A percentile compares a stretch with the other conserved stretches of the same genome.
Evolutionary conservation across 2,888 invertebrate species (phyloP).

Genomic region (Saturnia japonica): DNA sequence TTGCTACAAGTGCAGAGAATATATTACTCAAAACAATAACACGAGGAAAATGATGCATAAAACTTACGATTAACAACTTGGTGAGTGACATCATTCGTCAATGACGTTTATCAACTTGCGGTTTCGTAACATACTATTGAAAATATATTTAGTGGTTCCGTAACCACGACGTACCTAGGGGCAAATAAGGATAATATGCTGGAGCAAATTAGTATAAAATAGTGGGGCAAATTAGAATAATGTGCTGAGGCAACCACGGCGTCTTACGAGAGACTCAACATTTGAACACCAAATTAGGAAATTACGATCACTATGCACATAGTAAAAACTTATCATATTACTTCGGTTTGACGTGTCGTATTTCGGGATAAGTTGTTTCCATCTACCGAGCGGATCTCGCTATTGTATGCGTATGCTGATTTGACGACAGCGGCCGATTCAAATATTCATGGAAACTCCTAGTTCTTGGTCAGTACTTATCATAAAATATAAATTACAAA

Average conservation of each 20-base stretch:
- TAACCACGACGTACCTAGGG: neutral
- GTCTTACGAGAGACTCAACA: neutral
- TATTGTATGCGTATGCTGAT: neutral
- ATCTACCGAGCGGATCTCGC: neutral
- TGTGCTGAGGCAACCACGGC: neutral
- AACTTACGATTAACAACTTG: neutral
- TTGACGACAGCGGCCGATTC: neutral
- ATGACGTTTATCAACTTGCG: neutral
- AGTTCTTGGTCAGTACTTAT: too few relatives aligned
- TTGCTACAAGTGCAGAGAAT: neutral
- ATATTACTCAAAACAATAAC: neutral
- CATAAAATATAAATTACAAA: too few relatives aligned
- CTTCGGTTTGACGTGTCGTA: neutral
- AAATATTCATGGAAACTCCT: neutral
- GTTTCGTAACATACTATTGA: neutral
- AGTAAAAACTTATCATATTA: neutral
- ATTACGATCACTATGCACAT: too few relatives aligned
- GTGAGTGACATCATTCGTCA: neutral
- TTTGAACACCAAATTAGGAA: neutral
- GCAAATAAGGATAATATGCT: neutral
- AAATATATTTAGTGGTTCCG: neutral
- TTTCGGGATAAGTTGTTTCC: neutral
- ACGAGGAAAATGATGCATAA: constrained; percentile 11
- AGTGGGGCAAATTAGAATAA: neutral
- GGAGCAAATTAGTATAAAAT: too few relatives aligned